phyloP scores from a whole-genome alignment of 2,888 invertebrate genomes.

The Caenorhabditis macrosperma region DNA sequence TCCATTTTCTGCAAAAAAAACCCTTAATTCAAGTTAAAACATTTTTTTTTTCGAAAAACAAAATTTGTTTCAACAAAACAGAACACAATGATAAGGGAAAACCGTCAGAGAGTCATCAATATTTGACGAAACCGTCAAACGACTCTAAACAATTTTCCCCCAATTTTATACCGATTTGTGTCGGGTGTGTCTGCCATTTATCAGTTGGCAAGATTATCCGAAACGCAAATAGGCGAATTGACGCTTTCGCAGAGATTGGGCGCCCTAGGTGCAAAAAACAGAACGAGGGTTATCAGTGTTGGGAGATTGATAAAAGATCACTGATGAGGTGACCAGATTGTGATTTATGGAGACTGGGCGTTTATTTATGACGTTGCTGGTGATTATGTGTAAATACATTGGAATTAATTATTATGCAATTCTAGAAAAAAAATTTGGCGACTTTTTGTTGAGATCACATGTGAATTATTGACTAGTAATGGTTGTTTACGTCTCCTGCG shows the following conservation, averaged over 20 bases:
- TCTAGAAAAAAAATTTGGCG: no score
- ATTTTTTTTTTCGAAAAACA: no score
- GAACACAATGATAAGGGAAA: no score
- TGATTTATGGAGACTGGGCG: neutral
- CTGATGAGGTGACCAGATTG: neutral
- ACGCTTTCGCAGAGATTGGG: neutral
- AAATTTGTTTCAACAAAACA: neutral
- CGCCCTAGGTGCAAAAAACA: neutral
- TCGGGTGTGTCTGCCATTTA: slow-evolving; percentile 6
- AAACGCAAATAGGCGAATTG: neutral
- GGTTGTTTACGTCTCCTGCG: neutral
- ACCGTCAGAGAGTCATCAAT: neutral
- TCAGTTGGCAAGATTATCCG: neutral
- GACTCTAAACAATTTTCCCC: neutral
- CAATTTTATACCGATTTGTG: neutral
- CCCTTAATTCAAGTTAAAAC: neutral
- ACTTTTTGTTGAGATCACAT: no score
- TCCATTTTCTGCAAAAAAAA: slow-evolving; percentile 13
- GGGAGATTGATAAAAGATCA: slow-evolving; percentile 1
- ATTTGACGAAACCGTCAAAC: neutral
- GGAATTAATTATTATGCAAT: no score
- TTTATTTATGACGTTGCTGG: no score
- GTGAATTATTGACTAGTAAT: no score
- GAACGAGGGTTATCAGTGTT: no score
- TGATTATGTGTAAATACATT: no score